Conservation (phyloP, 2,797 vertebrate genomes). For the Morus bassanus region DNA sequence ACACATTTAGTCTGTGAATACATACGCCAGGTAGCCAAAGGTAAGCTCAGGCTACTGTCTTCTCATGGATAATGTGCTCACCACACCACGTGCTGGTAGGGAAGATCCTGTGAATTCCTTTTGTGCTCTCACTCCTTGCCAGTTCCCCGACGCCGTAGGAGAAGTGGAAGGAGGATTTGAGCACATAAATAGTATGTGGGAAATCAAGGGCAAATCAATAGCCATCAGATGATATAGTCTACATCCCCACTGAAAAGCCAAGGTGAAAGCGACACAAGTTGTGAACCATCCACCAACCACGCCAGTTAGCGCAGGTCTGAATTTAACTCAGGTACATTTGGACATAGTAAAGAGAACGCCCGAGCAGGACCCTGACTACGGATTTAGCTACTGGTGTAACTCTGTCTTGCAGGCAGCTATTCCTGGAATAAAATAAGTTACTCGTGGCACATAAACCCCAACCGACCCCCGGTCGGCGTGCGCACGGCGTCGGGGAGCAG, state of each 20-base stretch:
- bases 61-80: background rate
- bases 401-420: background rate
- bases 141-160: background rate
- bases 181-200: background rate
- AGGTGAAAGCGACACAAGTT: background rate
- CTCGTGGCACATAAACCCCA: background rate
- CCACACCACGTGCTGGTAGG: background rate
- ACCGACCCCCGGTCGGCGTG: rapidly evolving
- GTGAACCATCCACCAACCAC: background rate
- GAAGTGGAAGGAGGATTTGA: background rate
- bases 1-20: background rate
- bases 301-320: background rate
- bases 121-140: background rate
- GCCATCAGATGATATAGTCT: background rate
- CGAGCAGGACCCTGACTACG: rapidly evolving
- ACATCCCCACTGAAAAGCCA: background rate
- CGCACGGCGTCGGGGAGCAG: background rate
- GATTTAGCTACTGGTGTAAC: background rate
- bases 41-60: background rate
- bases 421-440: background rate
- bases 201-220: background rate
- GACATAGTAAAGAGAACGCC: background rate
- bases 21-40: background rate
- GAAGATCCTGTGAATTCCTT: background rate
- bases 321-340: background rate